These are phyloP conservation scores for Chydorus sphaericus DNA, from an alignment of 2,888 invertebrate genomes.

Conservation along the genomic window DNA sequence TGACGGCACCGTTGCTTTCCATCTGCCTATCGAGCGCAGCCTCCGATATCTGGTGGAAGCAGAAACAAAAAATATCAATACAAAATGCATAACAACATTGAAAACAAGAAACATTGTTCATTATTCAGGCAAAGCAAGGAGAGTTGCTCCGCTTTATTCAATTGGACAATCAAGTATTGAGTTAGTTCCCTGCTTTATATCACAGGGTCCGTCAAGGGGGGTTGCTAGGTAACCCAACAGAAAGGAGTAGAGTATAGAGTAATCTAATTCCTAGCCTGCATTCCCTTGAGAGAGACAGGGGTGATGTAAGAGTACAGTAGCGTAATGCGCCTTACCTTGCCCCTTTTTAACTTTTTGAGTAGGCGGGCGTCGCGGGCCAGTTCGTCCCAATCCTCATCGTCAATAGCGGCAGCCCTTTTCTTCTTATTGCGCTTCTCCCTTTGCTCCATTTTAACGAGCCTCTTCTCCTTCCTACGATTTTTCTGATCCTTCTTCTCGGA, in stretches of 20 bases:
- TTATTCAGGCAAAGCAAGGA: background rate
- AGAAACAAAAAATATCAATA: background rate
- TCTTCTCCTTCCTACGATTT: slow-evolving; percentile 53
- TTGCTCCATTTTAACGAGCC: slow-evolving; percentile 37
- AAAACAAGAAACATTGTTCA: background rate
- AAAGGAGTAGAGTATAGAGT: too few relatives aligned
- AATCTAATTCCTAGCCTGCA: background rate
- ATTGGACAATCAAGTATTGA: background rate
- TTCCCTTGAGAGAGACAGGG: background rate
- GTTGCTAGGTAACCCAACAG: background rate
- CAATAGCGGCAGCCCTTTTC: slow-evolving; percentile 13
- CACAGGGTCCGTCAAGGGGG: background rate
- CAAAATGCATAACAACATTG: background rate
- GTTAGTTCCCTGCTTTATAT: background rate
- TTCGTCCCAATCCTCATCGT: slow-evolving; percentile 27
- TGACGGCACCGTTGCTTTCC: slow-evolving; percentile 18
- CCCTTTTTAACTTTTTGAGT: slow-evolving; percentile 70
- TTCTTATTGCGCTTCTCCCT: background rate
- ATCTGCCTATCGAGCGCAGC: slow-evolving; percentile 35
- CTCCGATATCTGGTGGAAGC: slow-evolving; percentile 30
- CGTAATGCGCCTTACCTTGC: slow-evolving; percentile 39
- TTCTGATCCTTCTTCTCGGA: slow-evolving; percentile 57
- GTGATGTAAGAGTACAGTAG: background rate
- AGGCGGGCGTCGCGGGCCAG: slow-evolving; percentile 46
- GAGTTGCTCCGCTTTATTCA: background rate